Base-by-base conservation (phyloP, 2,888 invertebrate species). In the Chymomyza fuscimana region DNA sequence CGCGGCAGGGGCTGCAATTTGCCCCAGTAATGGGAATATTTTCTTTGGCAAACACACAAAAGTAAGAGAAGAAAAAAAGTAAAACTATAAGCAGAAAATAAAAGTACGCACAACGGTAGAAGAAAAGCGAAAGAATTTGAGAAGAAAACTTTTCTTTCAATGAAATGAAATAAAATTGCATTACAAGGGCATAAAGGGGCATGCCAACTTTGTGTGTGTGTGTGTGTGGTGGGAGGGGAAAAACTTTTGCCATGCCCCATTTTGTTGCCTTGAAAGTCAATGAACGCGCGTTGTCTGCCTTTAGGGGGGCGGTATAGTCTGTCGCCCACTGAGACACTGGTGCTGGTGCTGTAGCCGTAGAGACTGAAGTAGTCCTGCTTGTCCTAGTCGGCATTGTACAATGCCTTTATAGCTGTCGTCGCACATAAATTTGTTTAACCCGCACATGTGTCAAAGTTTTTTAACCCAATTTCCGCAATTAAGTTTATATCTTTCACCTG, bases 391-490 rank as follows among this genome's bases (percentile, higher is more conserved):
- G 2, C 40, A 32, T 46, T 46, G 12, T 12, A 12, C 40, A 12
- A 12, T 12, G 40, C 40, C 40, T 46, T 12, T 12, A 46, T 46
- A 25, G 29, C 19, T 19, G 52, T 19, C 25, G 58, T 19, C 50
- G 58, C 62, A 61, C 69, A 83, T 81, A 78, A 80, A 88, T 84
- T 86, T 86, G 80, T 81, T 86, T 85, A 82, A 77, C 81, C 83
- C 87, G 86, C 83, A 80, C 82, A 88, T 86, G 79, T 87, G 87
- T 87, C 86, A 89, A 87, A 87, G 79, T 86, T 87, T 81, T 81
- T 82, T 82, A 86, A 79, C 82, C 86, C 82, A 87, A 89, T 87
- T 89, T 86, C 82, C 78, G 77, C 84, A 89, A 87, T 89, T 87
- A 87, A 87, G 87, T 89, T 89, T 89, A 89, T 86, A 87, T 84